Evolutionary conservation across 1,140 invertebrate genomes (phyloP).

Genomic region (Ctenoplectra terminalis): DNA sequence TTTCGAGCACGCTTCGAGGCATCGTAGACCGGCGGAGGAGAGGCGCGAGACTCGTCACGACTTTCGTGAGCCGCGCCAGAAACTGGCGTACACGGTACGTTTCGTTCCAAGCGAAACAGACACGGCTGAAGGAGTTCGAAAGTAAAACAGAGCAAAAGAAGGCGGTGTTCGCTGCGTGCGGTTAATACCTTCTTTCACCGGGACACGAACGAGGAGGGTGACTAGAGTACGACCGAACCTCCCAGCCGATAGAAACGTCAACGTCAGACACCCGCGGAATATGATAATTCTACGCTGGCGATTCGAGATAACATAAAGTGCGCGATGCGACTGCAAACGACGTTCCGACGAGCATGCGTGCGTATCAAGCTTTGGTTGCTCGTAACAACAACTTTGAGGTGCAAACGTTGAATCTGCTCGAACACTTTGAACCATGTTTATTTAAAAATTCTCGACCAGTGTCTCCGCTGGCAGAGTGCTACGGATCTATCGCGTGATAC

Average conservation of each 20-base stretch:
- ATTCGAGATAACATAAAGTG: no score
- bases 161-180: constrained; percentile 37
- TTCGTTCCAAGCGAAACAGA: not conserved
- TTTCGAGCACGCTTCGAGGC: not conserved
- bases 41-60: constrained; percentile 26
- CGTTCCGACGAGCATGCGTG: not conserved
- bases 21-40: not conserved
- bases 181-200: constrained; percentile 48
- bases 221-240: constrained; percentile 1
- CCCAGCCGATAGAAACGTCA: constrained; percentile 31
- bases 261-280: not conserved
- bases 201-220: not conserved
- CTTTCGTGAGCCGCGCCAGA: constrained; percentile 10
- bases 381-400: constrained; percentile 17
- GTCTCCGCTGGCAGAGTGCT: no score
- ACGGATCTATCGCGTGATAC: no score
- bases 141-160: constrained; percentile 51
- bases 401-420: constrained; percentile 10
- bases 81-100: not conserved
- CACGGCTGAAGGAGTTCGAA: constrained; percentile 37
- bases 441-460: no score
- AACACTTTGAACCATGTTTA: no score
- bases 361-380: not conserved
- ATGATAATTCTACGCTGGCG: constrained; percentile 5
- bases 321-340: not conserved